Evolutionary conservation across 2,888 invertebrate species (phyloP), one percentile per base, ranked within the genome.

Genomic region (Isotomurus palustris): DNA sequence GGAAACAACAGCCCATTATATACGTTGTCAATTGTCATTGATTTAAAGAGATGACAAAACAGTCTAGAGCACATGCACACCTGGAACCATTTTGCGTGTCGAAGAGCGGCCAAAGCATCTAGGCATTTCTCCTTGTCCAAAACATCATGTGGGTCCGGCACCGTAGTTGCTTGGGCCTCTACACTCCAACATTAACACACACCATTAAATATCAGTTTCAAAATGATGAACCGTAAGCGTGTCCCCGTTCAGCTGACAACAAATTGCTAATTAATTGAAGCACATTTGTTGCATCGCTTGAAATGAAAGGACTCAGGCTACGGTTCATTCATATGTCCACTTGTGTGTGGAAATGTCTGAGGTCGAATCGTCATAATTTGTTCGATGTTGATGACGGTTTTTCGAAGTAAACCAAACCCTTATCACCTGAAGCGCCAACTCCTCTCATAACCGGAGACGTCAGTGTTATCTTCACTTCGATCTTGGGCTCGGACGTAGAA

Each of bases 41-140:
- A 43, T 17, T 43, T 22, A 12, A 4, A 17, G 19, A 40, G 40
- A 24, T 43, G 43, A 43, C 38, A 50, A 62, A 68, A 59, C 54
- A 66, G 60, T 69, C 71, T 68, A 68, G 67, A 67, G 66, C 67
- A 67, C 68, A 70, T 73, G 81, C 81, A 85, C 83, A 94, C 94
- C 92, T 97, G 96, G 88, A 97, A 99, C 96, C 97, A 99, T 85
- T 99, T 99, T 84, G 96, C 93, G 87, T 95, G 96, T 83, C 99
- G 91, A 81, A 99, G 88, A 82, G 93, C 92, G 83, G 97, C 96
- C 83, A 99, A 88, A 83, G 97, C 96, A 85, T 94, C 89, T 84
- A 99, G 89, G 87, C 97, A 97, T 84, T 94, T 94, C 84, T 92
- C 91, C 84, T 92, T 91, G 85, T 94, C 91, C 82, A 97, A 88